These are phyloP conservation scores for Pelecanoides urinatrix DNA, from an alignment of 2,113 vertebrate species.

Conservation along the genomic window DNA sequence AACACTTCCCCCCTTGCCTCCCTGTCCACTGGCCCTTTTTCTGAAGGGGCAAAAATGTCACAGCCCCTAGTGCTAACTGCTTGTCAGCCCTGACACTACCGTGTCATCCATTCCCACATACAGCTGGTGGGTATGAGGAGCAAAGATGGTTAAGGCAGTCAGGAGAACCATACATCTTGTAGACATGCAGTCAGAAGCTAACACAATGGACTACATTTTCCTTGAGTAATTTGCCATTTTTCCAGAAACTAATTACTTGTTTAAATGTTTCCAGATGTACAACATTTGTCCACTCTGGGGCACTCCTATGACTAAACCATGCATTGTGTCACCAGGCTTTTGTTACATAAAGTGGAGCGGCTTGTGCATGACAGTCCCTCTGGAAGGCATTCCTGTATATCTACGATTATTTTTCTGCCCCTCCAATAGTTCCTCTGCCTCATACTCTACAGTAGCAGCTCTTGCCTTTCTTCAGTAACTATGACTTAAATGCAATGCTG, in stretches of 20 bases:
- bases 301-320: slow-evolving; percentile 19
- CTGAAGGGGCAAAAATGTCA: background rate
- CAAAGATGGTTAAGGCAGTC: background rate
- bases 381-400: slow-evolving; percentile 1
- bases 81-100: background rate
- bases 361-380: slow-evolving; percentile 37
- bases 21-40: background rate
- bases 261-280: slow-evolving; percentile 30
- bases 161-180: background rate
- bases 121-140: background rate
- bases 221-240: background rate
- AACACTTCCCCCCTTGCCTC: background rate
- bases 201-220: background rate
- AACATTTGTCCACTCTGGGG: background rate
- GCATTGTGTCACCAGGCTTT: slow-evolving; percentile 36
- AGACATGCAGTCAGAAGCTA: background rate
- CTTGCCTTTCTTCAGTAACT: background rate
- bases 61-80: background rate
- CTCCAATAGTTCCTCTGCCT: background rate
- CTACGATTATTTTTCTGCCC: background rate
- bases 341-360: slow-evolving; percentile 13
- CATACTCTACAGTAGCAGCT: background rate
- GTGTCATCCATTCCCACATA: background rate
- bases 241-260: slow-evolving; percentile 27
- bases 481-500: background rate